phyloP scores from a whole-genome alignment of 2,888 invertebrate species.

The Tenthredo mesomela region DNA sequence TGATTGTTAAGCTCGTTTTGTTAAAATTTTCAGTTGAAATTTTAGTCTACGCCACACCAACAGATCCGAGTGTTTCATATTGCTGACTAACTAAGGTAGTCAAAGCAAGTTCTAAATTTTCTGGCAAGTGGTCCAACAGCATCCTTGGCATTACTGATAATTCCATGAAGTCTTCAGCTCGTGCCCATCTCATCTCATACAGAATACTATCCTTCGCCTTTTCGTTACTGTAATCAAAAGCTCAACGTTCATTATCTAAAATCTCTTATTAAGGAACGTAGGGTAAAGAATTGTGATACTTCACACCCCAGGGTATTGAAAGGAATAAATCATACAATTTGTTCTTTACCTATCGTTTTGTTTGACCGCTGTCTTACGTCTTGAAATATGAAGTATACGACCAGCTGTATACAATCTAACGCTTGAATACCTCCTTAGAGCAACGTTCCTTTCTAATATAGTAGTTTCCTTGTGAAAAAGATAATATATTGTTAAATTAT shows the following conservation, averaged over 20 bases:
- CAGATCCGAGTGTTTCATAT: slow-evolving; percentile 67
- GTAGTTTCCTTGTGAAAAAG: slow-evolving; percentile 81
- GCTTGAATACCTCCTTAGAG: slow-evolving; percentile 84
- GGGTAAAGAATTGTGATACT: background rate
- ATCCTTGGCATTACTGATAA: slow-evolving; percentile 92
- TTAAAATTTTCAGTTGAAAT: slow-evolving; percentile 3
- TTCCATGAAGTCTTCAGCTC: slow-evolving; percentile 89
- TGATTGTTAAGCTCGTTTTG: slow-evolving; percentile 52
- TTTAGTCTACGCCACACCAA: slow-evolving; percentile 56
- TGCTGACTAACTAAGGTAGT: slow-evolving; percentile 81
- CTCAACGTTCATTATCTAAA: background rate
- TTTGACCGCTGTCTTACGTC: slow-evolving; percentile 83
- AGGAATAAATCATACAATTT: background rate
- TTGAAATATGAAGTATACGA: slow-evolving; percentile 88
- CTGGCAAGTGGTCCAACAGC: slow-evolving; percentile 92
- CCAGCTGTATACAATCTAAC: slow-evolving; percentile 89
- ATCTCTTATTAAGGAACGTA: background rate
- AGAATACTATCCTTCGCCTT: slow-evolving; percentile 80
- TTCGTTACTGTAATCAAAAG: slow-evolving; percentile 73
- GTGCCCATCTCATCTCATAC: slow-evolving; percentile 90
- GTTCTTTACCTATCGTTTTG: slow-evolving; percentile 34
- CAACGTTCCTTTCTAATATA: slow-evolving; percentile 84
- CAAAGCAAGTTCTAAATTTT: slow-evolving; percentile 87
- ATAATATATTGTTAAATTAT: slow-evolving; percentile 8
- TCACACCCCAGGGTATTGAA: too few relatives aligned